Base-by-base conservation (phyloP, 2,113 vertebrate genomes). In the Mormoops blainvillei region DNA sequence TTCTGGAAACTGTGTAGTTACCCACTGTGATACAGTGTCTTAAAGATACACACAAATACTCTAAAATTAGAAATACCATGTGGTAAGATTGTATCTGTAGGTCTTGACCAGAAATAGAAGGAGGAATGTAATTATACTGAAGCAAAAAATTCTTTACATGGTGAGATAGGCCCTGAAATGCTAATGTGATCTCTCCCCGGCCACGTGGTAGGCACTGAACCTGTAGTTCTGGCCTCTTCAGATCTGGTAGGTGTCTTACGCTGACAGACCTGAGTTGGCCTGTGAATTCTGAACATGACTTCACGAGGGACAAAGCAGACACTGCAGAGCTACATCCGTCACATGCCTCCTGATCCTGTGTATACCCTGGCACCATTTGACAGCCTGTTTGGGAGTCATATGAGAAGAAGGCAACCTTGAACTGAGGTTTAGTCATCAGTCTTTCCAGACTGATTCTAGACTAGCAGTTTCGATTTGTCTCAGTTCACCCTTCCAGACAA, bases 61-160 rank as follows among this genome's bases (percentile, higher is more conserved):
- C 10, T 63, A 85, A 43, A 28, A 73, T 77, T 74, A 83, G 77
- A 87, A 86, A 83, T 80, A 73, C 4, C n/a, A 61, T 12, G n/a
- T 54, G 31, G 18, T 33, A 36, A 67, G 26, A 78, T 15, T 50
- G 11, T 52, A 1, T 83, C 18, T 61, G 8, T 58, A 45, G 38
- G 33, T 52, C 24, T 65, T 58, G n/a, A 8, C 5, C 31, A 91
- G 76, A 82, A 95, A 94, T 7, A 63, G n/a, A 81, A 71, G 19
- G 13, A 50, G 26, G 36, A 74, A 45, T 68, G 7, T 33, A 94
- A 89, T 50, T 87, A 20, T 45, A 10, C 10, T 7, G 56, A 92
- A 92, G 67, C 28, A 33, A 71, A 91, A 41, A 18, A n/a, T 70
- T 78, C 26, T 95, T 91, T 31, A 68, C 33, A 19, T 80, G 33